phyloP scores from a whole-genome alignment of 2,113 vertebrate genomes.

The Sminthopsis crassicaudata region DNA sequence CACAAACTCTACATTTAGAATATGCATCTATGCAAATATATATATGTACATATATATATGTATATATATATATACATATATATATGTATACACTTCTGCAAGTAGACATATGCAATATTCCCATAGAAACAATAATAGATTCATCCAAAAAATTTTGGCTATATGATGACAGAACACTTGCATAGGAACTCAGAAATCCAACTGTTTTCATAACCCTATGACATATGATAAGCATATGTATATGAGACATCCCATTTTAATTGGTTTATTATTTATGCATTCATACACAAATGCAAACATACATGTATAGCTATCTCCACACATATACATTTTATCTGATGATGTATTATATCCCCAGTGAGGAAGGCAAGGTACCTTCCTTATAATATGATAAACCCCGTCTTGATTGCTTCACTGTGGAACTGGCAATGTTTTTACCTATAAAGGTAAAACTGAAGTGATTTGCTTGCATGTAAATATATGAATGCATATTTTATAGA shows the following conservation, averaged over 20 bases:
- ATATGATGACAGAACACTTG: too few species aligned
- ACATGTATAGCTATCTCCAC: neutral
- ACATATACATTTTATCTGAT: neutral
- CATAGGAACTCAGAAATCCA: neutral
- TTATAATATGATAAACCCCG: neutral
- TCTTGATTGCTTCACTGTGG: neutral
- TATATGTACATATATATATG: conserved; percentile 31
- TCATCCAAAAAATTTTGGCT: too few species aligned
- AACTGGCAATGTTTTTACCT: neutral
- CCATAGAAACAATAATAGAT: too few species aligned
- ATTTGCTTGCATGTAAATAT: neutral
- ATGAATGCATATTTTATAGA: neutral
- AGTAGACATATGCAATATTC: neutral
- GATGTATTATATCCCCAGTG: neutral
- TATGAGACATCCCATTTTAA: neutral
- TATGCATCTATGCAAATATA: conserved; percentile 14
- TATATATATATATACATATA: neutral
- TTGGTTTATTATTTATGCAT: neutral
- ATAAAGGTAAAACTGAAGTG: neutral
- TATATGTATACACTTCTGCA: neutral
- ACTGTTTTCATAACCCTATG: neutral
- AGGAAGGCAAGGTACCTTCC: neutral
- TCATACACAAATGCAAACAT: neutral
- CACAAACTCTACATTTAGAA: conserved; percentile 44
- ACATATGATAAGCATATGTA: neutral